phyloP scores from a whole-genome alignment of 2,113 vertebrate species.

The Hassar affinis region DNA sequence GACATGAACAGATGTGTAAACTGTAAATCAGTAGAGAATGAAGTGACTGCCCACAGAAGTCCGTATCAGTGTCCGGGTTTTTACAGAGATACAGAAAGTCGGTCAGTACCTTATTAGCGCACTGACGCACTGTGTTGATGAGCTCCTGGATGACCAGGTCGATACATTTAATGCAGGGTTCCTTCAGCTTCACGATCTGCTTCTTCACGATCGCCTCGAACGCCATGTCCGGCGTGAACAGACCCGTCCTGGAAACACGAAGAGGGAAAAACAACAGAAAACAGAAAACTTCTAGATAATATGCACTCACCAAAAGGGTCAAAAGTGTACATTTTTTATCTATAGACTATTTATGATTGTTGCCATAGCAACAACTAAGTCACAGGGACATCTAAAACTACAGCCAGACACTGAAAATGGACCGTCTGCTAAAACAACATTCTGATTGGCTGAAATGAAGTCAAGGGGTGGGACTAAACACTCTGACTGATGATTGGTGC shows the following conservation, averaged over 20 bases:
- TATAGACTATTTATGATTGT: neutral
- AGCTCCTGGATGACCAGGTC: constrained; percentile 96
- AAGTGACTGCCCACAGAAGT: neutral
- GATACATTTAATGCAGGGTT: constrained; percentile 91
- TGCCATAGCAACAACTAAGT: neutral
- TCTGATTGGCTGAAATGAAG: neutral
- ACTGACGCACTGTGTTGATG: constrained; percentile 92
- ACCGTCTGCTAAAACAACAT: neutral
- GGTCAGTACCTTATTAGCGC: constrained; percentile 84
- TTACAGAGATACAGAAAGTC: neutral
- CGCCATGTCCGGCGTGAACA: constrained; percentile 95
- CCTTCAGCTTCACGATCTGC: constrained; percentile 93
- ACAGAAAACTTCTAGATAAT: neutral
- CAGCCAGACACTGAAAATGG: neutral
- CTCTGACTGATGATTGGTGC: neutral
- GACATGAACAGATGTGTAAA: too few species aligned
- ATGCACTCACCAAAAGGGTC: neutral
- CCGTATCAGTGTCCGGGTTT: neutral
- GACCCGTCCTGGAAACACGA: constrained; percentile 80
- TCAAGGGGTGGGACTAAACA: neutral
- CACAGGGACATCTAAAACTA: neutral
- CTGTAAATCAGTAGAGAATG: too few species aligned
- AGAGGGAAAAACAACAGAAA: constrained; percentile 18
- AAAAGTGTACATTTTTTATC: neutral
- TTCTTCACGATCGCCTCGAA: constrained; percentile 98